phyloP scores from a whole-genome alignment of 1,140 invertebrate genomes.

The Drosophila cardini region DNA sequence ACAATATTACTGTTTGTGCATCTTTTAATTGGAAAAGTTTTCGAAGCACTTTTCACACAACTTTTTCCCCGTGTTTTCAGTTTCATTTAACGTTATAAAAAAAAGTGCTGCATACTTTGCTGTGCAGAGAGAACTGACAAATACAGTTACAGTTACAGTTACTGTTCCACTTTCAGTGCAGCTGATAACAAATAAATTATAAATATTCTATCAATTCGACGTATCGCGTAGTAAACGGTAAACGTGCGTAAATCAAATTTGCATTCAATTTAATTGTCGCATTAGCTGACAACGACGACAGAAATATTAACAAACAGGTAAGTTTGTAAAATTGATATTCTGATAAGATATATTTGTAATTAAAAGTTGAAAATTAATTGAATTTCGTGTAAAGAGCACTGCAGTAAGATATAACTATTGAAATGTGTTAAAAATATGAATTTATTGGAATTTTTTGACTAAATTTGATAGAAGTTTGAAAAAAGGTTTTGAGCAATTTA shows the following conservation, averaged over 20 bases:
- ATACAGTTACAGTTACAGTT: conserved; percentile 13
- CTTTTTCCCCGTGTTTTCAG: conserved; percentile 15
- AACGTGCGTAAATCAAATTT: conserved; percentile 42
- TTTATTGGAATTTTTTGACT: too few species aligned
- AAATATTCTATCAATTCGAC: conserved; percentile 22
- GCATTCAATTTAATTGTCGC: conserved; percentile 37
- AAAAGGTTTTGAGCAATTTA: too few species aligned
- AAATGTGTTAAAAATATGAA: too few species aligned
- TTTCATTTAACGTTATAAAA: conserved; percentile 6
- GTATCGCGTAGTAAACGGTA: conserved; percentile 32
- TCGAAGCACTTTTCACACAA: conserved; percentile 38
- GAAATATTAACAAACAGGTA: conserved; percentile 6
- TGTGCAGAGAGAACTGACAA: conserved; percentile 5
- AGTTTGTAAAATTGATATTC: background rate
- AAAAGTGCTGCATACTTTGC: background rate
- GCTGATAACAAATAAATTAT: conserved; percentile 27
- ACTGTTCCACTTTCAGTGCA: conserved; percentile 5
- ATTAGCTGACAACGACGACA: conserved; percentile 6
- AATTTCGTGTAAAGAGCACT: too few species aligned
- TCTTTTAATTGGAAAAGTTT: conserved; percentile 56
- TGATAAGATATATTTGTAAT: background rate
- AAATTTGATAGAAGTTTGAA: too few species aligned
- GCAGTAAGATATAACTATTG: too few species aligned
- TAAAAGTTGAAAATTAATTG: background rate
- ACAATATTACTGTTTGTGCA: conserved; percentile 14